Evolutionary conservation across 2,797 vertebrate species (phyloP), one percentile per base, ranked within the genome.

Genomic region (Coregonus sp.): DNA sequence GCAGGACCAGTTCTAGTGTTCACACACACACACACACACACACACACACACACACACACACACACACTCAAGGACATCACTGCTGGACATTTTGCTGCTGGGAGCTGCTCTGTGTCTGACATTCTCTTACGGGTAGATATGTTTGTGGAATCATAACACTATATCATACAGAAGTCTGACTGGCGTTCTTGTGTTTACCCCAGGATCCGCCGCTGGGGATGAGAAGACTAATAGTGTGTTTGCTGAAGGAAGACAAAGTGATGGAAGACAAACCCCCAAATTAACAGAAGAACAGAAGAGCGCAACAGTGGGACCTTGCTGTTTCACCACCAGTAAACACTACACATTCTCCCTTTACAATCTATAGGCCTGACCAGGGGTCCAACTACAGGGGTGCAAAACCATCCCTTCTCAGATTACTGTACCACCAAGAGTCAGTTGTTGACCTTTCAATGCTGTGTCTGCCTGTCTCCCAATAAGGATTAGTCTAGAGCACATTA

Each of bases 61-160:
- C 66, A 35, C 66, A 37, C 31, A 35, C 25, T 25, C 25, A 25
- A 25, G 25, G 25, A 25, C 25, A 25, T 25, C 1, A 25, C 25
- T 25, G 25, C 25, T 25, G 31, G 35, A 31, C 16, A 63, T 63
- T 20, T 63, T 25, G 20, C 20, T 72, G 73, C 66, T 86, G 87
- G 82, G 87, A 90, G 50, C 77, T 59, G 47, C 75, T 85, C 75
- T 90, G 87, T 84, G 70, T 54, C 68, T 35, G 74, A 51, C 68
- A 74, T 66, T 18, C 67, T 75, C 68, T 78, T 83, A 78, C 75
- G 70, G 59, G 59, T 63, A 83, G 80, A 85, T 66, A 31, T 16
- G 61, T 75, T 75, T 83, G 11, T 78, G 59, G 20, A 25, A 25
- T 20, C 7, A 63, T 25, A 29, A 25, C 59, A 25, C n/a, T 18